Evolutionary conservation across 2,797 vertebrate species (phyloP).

Genomic region (Sylvia borin): DNA sequence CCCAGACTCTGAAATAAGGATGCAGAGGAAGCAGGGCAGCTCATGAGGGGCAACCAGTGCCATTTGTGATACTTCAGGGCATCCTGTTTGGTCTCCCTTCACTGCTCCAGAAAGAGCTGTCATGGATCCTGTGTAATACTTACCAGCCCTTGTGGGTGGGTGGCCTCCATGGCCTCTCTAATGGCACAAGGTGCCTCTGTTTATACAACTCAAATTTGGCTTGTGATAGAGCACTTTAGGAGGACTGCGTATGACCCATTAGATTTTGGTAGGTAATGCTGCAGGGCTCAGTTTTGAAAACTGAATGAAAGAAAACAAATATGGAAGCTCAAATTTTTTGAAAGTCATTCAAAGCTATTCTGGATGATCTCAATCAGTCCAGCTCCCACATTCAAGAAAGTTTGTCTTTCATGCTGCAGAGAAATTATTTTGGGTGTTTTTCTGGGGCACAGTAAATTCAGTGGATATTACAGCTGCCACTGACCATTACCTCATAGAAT

Average conservation of each 20-base stretch:
- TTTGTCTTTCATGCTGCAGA: neutral
- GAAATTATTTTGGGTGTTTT: neutral
- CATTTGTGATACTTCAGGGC: neutral
- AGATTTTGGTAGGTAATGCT: neutral
- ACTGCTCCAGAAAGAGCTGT: neutral
- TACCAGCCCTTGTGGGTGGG: neutral
- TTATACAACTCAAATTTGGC: neutral
- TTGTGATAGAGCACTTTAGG: neutral
- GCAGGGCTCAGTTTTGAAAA: neutral
- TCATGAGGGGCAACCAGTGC: neutral
- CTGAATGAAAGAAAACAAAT: neutral
- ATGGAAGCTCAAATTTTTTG: neutral
- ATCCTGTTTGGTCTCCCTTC: neutral
- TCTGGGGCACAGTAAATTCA: neutral
- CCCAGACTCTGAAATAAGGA: neutral
- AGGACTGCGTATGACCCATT: neutral
- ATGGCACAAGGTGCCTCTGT: neutral
- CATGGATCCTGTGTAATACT: neutral
- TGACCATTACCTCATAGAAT: neutral
- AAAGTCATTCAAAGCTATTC: neutral
- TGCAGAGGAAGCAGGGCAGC: neutral
- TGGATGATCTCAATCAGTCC: neutral
- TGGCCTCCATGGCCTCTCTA: neutral
- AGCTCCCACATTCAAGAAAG: neutral
- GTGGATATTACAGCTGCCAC: neutral